Percentiles rank a stretch among this genome's conserved stretches.
Evolutionary conservation across 2,113 vertebrate genomes (phyloP).

Genomic region (Holacanthus passer): DNA sequence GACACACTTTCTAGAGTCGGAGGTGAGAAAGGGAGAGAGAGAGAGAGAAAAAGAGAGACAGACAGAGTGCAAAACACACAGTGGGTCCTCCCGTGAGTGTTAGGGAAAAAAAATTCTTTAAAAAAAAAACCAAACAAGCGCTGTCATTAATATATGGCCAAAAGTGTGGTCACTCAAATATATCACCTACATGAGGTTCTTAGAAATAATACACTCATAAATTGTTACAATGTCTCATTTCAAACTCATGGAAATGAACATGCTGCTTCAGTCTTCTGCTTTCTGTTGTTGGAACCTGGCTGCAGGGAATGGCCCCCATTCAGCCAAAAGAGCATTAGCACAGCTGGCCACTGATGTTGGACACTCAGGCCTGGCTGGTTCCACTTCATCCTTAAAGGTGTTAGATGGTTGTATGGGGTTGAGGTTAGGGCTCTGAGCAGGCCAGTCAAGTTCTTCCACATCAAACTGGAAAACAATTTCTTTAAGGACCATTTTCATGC

Average conservation of each 20-base stretch:
- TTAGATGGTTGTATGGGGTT: no score
- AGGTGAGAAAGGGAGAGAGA: not conserved
- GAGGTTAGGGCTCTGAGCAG: no score
- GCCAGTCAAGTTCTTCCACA: no score
- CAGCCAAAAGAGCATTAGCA: no score
- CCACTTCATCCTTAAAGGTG: not conserved
- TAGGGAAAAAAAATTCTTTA: no score
- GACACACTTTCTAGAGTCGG: conserved; percentile 36
- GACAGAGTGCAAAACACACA: not conserved
- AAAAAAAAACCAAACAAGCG: no score
- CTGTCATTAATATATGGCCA: not conserved
- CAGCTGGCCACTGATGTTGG: not conserved
- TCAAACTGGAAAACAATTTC: not conserved
- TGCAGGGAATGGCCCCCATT: no score
- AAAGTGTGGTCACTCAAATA: conserved; percentile 9
- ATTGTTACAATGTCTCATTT: not conserved
- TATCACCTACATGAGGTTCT: not conserved
- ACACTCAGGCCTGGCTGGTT: not conserved
- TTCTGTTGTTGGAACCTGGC: not conserved
- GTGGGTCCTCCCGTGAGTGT: not conserved
- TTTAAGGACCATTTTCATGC: not conserved
- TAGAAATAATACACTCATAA: not conserved
- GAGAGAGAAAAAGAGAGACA: not conserved
- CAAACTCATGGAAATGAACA: no score
- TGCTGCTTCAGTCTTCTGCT: not conserved